Conservation (phyloP, 2,888 invertebrate species). For the Lycocerus yunnanus region DNA sequence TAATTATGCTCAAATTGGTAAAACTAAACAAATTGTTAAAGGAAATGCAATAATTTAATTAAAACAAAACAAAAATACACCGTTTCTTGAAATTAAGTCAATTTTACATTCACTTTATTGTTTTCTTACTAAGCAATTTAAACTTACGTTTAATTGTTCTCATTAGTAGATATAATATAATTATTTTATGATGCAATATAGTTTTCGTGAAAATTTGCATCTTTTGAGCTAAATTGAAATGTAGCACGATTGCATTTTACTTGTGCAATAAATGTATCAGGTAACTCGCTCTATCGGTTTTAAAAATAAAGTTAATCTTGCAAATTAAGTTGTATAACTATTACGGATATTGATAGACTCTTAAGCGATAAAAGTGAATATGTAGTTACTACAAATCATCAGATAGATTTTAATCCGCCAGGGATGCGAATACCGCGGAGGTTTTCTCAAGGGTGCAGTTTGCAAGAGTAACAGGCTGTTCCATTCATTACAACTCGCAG, state of each 20-base stretch:
- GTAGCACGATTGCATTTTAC: neutral
- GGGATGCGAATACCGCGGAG: conserved; percentile 9
- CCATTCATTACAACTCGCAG: conserved; percentile 27
- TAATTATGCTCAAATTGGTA: neutral
- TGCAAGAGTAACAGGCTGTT: conserved; percentile 24
- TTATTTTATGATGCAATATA: neutral
- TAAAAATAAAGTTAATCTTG: neutral
- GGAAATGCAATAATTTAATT: neutral
- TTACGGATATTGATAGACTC: neutral
- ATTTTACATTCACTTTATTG: neutral
- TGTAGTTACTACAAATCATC: conserved; percentile 16
- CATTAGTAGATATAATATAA: neutral
- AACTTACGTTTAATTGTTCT: neutral
- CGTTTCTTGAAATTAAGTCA: neutral
- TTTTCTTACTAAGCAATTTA: neutral
- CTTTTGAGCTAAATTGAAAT: neutral
- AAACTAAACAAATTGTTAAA: neutral
- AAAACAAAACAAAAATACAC: neutral
- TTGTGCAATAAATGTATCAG: too few species aligned
- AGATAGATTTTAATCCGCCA: conserved; percentile 15
- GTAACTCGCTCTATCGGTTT: too few species aligned
- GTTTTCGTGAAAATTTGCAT: neutral
- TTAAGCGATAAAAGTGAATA: neutral
- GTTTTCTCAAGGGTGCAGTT: conserved; percentile 24
- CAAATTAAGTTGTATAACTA: neutral